Base-by-base conservation (phyloP, 2,888 invertebrate genomes). In the Helicoverpa assulta region DNA sequence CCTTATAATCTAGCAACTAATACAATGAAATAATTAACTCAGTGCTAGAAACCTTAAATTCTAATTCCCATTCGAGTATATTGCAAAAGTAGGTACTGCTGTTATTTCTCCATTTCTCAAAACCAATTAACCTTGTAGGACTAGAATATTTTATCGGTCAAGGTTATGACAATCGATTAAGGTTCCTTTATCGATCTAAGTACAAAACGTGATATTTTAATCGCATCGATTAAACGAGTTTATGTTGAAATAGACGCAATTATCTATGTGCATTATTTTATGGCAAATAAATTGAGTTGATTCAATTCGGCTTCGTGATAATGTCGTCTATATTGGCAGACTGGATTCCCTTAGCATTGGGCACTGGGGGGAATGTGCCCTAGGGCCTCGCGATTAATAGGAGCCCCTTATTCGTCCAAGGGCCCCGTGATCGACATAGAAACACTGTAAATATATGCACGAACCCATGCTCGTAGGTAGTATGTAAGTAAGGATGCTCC, bases 111-210 rank as follows among this genome's bases (percentile, higher is more conserved):
- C 5, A 33, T 61, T 60, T 40, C 47, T 47, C 19, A 64, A 56
- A 75, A 62, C 21, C 40, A 67, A 62, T 52, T 51, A 33, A 67
- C 51, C 18, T 62, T 47, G 58, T 50, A 52, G 14, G 53, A 43
- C 50, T 43, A 59, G 54, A 78, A 37, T 10, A 37, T 53, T 67
- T 67, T 73, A 73, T 68, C 74, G 63, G 63, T 68, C 74, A 76
- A 76, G 76, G 74, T 61, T 61, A 52, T 14, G 19, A 50, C 1
- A 54, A 53, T 16, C 51, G 51, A 71, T 66, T 61, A 65, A 29
- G 21, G 73, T 8, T 77, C 43, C 18, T 8, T 63, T 76, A 76
- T 78, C 63, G 60, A 73, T 68, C 63, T 67, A 19, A 21, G n/a
- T 60, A 37, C 8, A 50, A 26, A 53, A 68, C 43, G 52, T 67